A percentile compares a stretch with the other conserved stretches of the same genome.
Conservation (phyloP, 2,888 invertebrate species). For the Dascillus cervinus region DNA sequence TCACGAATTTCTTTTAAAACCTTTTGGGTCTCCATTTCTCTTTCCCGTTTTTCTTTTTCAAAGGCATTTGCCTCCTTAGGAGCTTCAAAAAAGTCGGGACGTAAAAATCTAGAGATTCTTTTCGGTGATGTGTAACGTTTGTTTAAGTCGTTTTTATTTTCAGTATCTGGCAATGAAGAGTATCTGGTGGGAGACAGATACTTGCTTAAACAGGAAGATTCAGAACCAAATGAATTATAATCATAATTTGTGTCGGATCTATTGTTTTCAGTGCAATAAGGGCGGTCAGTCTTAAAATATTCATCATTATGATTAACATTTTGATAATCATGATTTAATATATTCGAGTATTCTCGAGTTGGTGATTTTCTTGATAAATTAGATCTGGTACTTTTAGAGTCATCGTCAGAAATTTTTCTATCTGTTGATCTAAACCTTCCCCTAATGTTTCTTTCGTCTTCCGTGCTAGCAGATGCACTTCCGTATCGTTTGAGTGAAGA, state of each 20-base stretch:
- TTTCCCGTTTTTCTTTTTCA: slow-evolving; percentile 53
- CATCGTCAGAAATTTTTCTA: too few species aligned
- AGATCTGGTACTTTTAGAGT: slow-evolving; percentile 21
- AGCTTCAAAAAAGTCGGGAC: slow-evolving; percentile 71
- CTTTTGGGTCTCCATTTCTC: slow-evolving; percentile 62
- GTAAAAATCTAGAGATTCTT: slow-evolving; percentile 64
- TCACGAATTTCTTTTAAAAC: slow-evolving; percentile 61
- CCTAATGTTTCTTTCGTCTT: too few species aligned
- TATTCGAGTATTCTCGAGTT: slow-evolving; percentile 5
- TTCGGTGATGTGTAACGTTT: slow-evolving; percentile 35
- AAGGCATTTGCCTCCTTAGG: slow-evolving; percentile 56
- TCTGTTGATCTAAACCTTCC: too few species aligned
- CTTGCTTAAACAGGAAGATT: slow-evolving; percentile 9
- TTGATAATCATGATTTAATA: too few species aligned
- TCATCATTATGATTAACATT: background rate
- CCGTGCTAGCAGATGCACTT: too few species aligned
- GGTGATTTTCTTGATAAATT: slow-evolving; percentile 29
- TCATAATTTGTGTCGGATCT: background rate
- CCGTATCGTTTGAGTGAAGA: slow-evolving; percentile 5
- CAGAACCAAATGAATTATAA: slow-evolving; percentile 5
- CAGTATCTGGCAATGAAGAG: slow-evolving; percentile 23
- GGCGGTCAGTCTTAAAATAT: too few species aligned
- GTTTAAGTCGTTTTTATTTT: slow-evolving; percentile 31
- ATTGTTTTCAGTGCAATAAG: too few species aligned
- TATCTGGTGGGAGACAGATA: slow-evolving; percentile 10